phyloP scores from a whole-genome alignment of 1,140 invertebrate species.

The Harpegnathos saltator region DNA sequence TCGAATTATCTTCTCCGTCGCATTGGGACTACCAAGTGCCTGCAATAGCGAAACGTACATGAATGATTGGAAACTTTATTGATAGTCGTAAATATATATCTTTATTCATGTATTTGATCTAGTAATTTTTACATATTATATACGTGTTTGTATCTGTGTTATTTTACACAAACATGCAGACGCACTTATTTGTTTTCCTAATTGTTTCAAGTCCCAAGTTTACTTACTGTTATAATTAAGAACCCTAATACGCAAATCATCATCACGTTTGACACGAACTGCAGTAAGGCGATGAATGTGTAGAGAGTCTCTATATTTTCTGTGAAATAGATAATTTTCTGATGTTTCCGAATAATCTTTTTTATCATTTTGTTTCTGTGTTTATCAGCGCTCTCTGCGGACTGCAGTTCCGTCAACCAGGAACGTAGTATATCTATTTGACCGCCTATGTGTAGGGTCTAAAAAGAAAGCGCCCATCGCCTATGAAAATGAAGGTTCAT shows the following conservation, averaged over 20 bases:
- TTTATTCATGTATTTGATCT: too few species aligned
- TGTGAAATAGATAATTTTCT: conserved; percentile 24
- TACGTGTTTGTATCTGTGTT: too few species aligned
- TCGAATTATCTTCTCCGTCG: neutral
- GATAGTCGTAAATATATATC: too few species aligned
- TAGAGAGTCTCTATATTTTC: conserved; percentile 4
- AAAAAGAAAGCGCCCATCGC: conserved; percentile 1
- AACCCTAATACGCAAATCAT: conserved; percentile 22
- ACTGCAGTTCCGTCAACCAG: neutral
- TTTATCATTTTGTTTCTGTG: neutral
- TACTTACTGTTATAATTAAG: too few species aligned
- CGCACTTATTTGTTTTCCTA: too few species aligned
- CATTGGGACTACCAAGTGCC: conserved; percentile 11
- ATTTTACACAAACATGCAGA: too few species aligned
- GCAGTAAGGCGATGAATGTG: neutral
- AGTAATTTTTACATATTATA: too few species aligned
- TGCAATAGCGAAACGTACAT: conserved; percentile 1
- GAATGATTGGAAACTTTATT: neutral
- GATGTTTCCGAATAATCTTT: conserved; percentile 41
- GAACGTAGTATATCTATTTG: conserved; percentile 31
- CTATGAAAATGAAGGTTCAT: neutral
- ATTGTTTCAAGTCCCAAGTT: too few species aligned
- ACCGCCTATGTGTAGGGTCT: conserved; percentile 15
- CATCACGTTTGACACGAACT: conserved; percentile 6
- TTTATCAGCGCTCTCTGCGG: neutral